phyloP scores from a whole-genome alignment of 1,140 invertebrate species.

The Ditylenchus dipsaci region DNA sequence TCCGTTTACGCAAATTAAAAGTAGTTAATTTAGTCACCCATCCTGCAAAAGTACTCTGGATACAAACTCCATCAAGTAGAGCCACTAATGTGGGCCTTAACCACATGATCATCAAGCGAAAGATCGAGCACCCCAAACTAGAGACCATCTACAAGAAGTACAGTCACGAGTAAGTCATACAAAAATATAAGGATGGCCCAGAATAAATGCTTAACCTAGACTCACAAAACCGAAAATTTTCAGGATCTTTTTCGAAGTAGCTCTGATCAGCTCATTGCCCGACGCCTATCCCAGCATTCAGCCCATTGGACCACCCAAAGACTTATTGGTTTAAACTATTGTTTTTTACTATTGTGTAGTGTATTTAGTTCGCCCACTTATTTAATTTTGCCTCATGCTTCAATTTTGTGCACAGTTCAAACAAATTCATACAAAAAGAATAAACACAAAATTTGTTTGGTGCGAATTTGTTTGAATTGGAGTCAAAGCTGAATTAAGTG shows the following conservation, averaged over 20 bases:
- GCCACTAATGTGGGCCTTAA: conserved; percentile 72
- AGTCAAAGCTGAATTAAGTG: no score
- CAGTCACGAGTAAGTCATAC: conserved; percentile 70
- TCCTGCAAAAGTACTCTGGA: conserved; percentile 78
- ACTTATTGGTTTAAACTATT: no score
- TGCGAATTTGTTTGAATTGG: no score
- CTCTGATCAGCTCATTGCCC: conserved; percentile 59
- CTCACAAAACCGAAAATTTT: conserved; percentile 48
- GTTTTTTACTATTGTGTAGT: no score
- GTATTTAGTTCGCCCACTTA: no score
- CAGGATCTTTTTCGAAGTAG: conserved; percentile 74
- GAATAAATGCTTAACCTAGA: neutral
- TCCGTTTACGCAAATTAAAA: conserved; percentile 2
- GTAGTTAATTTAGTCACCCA: conserved; percentile 71
- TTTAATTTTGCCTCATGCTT: no score
- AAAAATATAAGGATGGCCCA: neutral
- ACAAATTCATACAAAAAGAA: no score
- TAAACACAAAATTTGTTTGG: no score
- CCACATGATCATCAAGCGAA: conserved; percentile 64
- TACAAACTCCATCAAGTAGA: conserved; percentile 70
- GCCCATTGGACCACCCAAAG: neutral
- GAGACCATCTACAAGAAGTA: conserved; percentile 87
- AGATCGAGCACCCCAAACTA: conserved; percentile 70
- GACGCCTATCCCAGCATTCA: neutral
- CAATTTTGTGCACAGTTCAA: no score